These are phyloP conservation scores for Dorcus hopei DNA, from an alignment of 2,888 invertebrate genomes.

Conservation along the genomic window DNA sequence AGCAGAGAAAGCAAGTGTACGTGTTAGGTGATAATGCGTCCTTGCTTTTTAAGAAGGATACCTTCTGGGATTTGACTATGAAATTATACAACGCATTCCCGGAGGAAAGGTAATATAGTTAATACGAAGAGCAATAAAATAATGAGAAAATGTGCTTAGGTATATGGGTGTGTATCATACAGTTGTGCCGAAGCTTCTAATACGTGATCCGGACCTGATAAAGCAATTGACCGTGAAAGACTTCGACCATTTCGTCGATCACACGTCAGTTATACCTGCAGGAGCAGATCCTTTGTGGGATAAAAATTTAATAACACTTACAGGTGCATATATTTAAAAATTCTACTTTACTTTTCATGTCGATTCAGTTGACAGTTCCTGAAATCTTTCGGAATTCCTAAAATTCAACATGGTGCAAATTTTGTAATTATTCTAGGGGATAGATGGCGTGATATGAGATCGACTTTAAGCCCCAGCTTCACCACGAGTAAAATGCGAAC, in stretches of 20 bases:
- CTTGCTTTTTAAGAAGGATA: background rate
- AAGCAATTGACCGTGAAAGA: constrained; percentile 43
- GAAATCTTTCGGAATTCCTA: no score
- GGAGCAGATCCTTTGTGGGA: no score
- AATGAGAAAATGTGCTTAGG: constrained; percentile 15
- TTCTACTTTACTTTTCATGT: no score
- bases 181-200: constrained; percentile 24
- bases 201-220: constrained; percentile 38
- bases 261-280: no score
- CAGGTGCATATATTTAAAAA: no score
- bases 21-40: background rate
- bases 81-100: no score
- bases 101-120: no score
- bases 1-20: background rate
- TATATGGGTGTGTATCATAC: constrained; percentile 31
- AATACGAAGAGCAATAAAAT: no score
- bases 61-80: background rate
- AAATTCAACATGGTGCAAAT: no score
- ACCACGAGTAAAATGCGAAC: constrained; percentile 51
- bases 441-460: constrained; percentile 46
- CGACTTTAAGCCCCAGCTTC: constrained; percentile 49
- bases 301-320: no score
- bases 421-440: background rate
- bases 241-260: no score
- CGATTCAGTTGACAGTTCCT: no score